These are phyloP conservation scores for Theristus sp. DNA, from an alignment of 2,888 invertebrate genomes.

Conservation along the genomic window DNA sequence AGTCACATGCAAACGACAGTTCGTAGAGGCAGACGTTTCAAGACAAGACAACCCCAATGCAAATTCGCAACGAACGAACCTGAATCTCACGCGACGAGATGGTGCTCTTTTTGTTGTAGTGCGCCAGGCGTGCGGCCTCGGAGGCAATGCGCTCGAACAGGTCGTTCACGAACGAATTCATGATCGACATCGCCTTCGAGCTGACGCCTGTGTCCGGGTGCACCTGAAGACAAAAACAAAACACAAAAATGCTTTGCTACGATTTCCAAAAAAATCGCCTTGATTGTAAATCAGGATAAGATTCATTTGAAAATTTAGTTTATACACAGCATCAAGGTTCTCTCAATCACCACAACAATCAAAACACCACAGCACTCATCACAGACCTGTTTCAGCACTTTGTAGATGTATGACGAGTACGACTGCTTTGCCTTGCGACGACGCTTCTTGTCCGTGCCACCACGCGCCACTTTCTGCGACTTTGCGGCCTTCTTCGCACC, in stretches of 20 bases:
- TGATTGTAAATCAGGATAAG: too few relatives aligned
- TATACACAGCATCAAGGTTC: too few relatives aligned
- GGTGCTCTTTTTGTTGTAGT: slow-evolving; percentile 46
- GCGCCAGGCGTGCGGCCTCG: slow-evolving; percentile 39
- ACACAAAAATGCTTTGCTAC: too few relatives aligned
- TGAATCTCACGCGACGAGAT: slow-evolving; percentile 49
- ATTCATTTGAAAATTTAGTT: too few relatives aligned
- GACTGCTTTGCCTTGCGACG: slow-evolving; percentile 34
- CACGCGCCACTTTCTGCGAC: slow-evolving; percentile 11
- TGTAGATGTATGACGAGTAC: slow-evolving; percentile 42
- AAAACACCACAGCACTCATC: too few relatives aligned
- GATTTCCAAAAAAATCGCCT: too few relatives aligned
- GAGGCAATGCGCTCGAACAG: slow-evolving; percentile 51
- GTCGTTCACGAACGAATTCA: slow-evolving; percentile 56
- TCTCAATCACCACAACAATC: too few relatives aligned
- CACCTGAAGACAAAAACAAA: too few relatives aligned
- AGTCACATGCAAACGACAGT: neutral
- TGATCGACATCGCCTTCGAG: slow-evolving; percentile 49
- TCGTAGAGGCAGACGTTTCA: neutral
- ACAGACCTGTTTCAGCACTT: slow-evolving; percentile 44
- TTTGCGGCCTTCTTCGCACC: slow-evolving; percentile 26
- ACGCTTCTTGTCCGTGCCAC: slow-evolving; percentile 25
- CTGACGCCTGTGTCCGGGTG: slow-evolving; percentile 49
- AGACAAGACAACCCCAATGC: neutral
- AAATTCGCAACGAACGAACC: too few relatives aligned